Evolutionary conservation across 1,140 invertebrate species (phyloP), one percentile per base, ranked within the genome.

Genomic region (Cotesia chilonis): DNA sequence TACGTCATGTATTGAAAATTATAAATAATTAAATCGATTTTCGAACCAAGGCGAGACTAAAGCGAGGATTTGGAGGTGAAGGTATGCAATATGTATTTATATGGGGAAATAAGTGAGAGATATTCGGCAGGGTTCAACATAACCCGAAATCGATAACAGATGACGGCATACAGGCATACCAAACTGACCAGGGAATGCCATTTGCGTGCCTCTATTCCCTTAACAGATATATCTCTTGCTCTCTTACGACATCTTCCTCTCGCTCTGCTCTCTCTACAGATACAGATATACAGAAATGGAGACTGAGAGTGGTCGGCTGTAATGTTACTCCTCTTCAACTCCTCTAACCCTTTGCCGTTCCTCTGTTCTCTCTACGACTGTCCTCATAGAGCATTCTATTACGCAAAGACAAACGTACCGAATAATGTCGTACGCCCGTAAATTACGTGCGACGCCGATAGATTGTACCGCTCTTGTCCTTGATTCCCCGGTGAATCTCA

Each of bases 121-220:
- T 10, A 9, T 14, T 63, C 38, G 55, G 67, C 65, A 47, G 65
- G 76, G 74, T 76, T 77, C 76, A 70, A 71, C 67, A 77, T 70
- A 73, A 64, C 64, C 70, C 35, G 69, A 77, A 83, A 86, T 86
- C 84, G 82, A 86, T 86, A 86, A 81, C 81, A 83, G 81, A 82
- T 82, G 81, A 83, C 78, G 76, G 81, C 77, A 82, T 81, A 84
- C 82, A 83, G 80, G 77, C 81, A 85, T 83, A 82, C 83, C 83
- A 77, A 77, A 83, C 82, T 83, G 80, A 84, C 84, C 83, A 77
- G 82, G 83, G 84, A 85, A 85, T 86, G 81, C 80, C 77, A 86
- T 85, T 78, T 80, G 80, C 79, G 80, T 78, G 78, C 78, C 78
- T 76, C 68, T 61, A 55, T 69, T 64, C 72, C 66, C 38, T 68